Evolutionary conservation across 2,113 vertebrate genomes (phyloP).

Genomic region (Tragulus kanchil): DNA sequence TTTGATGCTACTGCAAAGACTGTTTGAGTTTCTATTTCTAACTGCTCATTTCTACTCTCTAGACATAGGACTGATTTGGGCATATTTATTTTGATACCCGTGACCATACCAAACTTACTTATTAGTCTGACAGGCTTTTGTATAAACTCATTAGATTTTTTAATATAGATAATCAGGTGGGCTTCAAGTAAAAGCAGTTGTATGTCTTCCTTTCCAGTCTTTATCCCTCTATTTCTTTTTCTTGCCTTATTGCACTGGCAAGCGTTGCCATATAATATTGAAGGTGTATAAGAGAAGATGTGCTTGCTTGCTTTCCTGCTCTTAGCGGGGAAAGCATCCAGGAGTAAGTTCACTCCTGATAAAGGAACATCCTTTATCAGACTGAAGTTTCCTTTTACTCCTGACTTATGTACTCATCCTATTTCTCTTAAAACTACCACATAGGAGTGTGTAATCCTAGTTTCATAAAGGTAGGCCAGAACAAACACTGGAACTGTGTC

Average conservation of each 20-base stretch:
- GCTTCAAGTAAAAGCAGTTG: neutral
- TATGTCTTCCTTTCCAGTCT: neutral
- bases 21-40: neutral
- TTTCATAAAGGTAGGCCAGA: neutral
- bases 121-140: neutral
- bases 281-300: fast-evolving
- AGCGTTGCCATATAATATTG: neutral
- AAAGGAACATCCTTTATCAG: neutral
- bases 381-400: neutral
- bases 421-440: neutral
- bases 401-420: neutral
- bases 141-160: neutral
- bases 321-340: neutral
- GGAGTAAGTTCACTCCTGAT: neutral
- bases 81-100: neutral
- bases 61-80: neutral
- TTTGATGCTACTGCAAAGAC: neutral
- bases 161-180: neutral
- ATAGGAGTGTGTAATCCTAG: neutral
- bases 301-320: neutral
- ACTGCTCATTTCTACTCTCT: neutral
- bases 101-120: neutral
- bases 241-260: neutral
- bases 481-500: neutral
- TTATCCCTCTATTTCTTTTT: neutral